Evolutionary conservation across 2,113 vertebrate genomes (phyloP).

Genomic region (Xyliphius kryptos): DNA sequence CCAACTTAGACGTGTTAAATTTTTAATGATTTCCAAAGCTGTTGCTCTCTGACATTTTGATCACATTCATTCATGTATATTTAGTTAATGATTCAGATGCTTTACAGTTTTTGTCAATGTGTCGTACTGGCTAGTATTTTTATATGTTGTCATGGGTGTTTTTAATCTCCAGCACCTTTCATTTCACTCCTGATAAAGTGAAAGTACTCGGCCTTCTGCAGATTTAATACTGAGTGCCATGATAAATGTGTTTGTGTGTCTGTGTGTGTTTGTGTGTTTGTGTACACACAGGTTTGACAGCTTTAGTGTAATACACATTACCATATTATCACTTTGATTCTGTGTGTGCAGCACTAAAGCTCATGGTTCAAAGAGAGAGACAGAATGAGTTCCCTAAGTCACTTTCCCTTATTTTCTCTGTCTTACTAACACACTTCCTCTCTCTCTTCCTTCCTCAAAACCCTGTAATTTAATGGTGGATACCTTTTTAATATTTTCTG

Average conservation of each 20-base stretch:
- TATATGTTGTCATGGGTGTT: no score
- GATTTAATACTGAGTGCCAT: no score
- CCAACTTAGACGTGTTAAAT: no score
- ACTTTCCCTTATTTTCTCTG: not conserved
- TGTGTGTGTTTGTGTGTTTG: constrained; percentile 17
- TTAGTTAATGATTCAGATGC: no score
- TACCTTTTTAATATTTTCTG: not conserved
- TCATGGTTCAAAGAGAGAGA: constrained; percentile 10
- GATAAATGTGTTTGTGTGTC: constrained; percentile 1
- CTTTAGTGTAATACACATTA: not conserved
- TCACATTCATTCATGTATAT: no score
- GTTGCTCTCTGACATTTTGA: no score
- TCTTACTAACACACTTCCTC: constrained; percentile 3
- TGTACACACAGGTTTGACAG: not conserved
- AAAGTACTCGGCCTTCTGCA: no score
- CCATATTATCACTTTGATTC: not conserved
- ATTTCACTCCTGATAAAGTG: no score
- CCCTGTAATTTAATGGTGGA: not conserved
- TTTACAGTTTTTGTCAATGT: no score
- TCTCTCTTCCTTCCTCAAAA: not conserved
- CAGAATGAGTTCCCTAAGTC: constrained; percentile 19
- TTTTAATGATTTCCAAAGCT: no score
- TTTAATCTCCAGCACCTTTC: no score
- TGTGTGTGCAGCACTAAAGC: not conserved
- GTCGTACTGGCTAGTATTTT: no score